These are phyloP conservation scores for Sebastes matsubarae DNA, from an alignment of 2,797 vertebrate species.

Conservation along the genomic window DNA sequence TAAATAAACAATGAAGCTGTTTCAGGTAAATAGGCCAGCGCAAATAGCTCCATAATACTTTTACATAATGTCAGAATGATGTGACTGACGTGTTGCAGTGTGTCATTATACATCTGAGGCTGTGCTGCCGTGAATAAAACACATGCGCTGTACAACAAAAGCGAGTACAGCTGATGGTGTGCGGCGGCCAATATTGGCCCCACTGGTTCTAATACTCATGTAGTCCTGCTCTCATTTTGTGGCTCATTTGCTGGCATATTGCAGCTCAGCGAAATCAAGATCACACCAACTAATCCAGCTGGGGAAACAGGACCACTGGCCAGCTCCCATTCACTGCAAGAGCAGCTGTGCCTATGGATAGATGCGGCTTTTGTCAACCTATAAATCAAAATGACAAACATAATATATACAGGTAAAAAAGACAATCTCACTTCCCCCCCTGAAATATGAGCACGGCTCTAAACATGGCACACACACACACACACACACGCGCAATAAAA, in stretches of 20 bases:
- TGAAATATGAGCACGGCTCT: constrained; percentile 53
- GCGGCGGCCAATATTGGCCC: constrained; percentile 25
- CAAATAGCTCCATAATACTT: not conserved
- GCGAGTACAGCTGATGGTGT: constrained; percentile 11
- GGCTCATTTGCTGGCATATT: constrained; percentile 69
- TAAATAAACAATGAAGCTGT: constrained; percentile 32
- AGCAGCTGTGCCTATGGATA: constrained; percentile 15
- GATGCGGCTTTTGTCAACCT: constrained; percentile 33
- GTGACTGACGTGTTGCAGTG: not conserved
- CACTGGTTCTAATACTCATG: constrained; percentile 36
- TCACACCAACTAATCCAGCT: constrained; percentile 37
- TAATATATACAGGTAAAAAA: constrained; percentile 48
- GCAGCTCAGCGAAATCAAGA: constrained; percentile 58
- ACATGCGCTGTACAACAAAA: constrained; percentile 4
- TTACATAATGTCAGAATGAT: not conserved
- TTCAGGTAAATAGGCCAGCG: constrained; percentile 38
- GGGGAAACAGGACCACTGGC: constrained; percentile 10
- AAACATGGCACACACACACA: constrained; percentile 9
- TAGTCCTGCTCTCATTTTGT: constrained; percentile 58
- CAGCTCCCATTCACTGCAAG: constrained; percentile 1
- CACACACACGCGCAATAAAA: not conserved
- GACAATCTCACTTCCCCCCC: constrained; percentile 26
- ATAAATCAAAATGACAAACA: constrained; percentile 67
- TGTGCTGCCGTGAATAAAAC: constrained; percentile 12
- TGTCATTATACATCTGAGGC: not conserved